Conservation (phyloP, 2,113 vertebrate species). For the Xiphophorus maculatus region DNA sequence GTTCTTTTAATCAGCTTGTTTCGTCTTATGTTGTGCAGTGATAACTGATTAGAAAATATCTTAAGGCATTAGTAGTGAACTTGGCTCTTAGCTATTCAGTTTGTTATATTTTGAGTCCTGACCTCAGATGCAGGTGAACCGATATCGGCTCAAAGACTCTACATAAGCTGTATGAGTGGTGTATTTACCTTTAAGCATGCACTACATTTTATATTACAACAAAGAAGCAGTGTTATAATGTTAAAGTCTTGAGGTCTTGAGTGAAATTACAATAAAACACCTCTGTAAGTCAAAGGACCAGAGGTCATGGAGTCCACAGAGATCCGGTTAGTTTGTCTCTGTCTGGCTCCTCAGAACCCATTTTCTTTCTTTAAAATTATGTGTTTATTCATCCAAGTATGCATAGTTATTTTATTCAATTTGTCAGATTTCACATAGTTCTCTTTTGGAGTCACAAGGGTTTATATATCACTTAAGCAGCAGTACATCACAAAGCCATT, state of each 20-base stretch:
- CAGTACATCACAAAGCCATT: background rate
- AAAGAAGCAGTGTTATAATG: conserved; percentile 42
- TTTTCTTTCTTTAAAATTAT: background rate
- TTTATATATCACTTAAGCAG: background rate
- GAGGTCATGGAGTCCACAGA: background rate
- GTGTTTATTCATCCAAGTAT: conserved; percentile 10
- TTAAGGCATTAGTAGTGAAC: conserved; percentile 27
- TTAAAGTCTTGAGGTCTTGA: conserved; percentile 13
- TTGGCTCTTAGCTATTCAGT: conserved; percentile 21
- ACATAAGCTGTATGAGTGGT: background rate
- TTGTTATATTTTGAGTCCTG: conserved; percentile 21
- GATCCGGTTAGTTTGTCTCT: conserved; percentile 1
- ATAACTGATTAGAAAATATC: conserved; percentile 35
- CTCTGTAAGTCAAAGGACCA: background rate
- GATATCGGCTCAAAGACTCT: conserved; percentile 8
- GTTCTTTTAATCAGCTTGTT: conserved; percentile 4
- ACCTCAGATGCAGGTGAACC: conserved; percentile 47
- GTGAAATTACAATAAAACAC: conserved; percentile 9
- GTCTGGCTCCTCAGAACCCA: conserved; percentile 4
- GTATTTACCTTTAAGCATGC: conserved; percentile 35
- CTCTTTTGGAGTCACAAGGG: conserved; percentile 6
- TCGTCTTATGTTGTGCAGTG: conserved; percentile 10
- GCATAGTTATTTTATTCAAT: conserved; percentile 10
- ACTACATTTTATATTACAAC: conserved; percentile 41
- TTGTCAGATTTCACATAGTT: conserved; percentile 20